phyloP scores from a whole-genome alignment of 1,140 invertebrate species.

The Sarcophaga peregrina region DNA sequence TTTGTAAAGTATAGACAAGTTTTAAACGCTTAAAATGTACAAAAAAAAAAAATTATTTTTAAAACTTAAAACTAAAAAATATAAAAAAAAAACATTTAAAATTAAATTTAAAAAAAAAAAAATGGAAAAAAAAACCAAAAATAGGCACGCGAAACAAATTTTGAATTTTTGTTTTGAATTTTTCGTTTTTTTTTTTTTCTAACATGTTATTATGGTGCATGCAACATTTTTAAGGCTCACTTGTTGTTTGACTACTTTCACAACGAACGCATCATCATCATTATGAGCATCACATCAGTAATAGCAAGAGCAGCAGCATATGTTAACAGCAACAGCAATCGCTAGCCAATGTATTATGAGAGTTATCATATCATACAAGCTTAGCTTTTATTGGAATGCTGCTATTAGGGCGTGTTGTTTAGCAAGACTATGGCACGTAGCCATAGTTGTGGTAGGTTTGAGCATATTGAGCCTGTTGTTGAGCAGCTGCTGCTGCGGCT shows the following conservation, averaged over 20 bases:
- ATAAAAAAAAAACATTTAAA: no score
- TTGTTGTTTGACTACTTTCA: constrained; percentile 13
- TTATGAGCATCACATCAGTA: no score
- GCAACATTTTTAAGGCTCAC: constrained; percentile 15
- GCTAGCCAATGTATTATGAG: not conserved
- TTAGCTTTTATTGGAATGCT: not conserved
- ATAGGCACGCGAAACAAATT: not conserved
- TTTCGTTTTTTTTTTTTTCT: not conserved
- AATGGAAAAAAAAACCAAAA: not conserved
- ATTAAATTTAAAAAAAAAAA: not conserved
- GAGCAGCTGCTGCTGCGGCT: constrained; percentile 41
- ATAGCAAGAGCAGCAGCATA: no score
- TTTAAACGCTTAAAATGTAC: not conserved
- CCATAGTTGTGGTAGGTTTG: constrained; percentile 63
- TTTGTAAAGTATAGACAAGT: constrained; percentile 2
- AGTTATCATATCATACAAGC: not conserved
- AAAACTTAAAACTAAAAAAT: not conserved
- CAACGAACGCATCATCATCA: not conserved
- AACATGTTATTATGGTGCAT: not conserved
- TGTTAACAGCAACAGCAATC: not conserved
- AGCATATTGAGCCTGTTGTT: constrained; percentile 54
- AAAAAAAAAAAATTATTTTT: not conserved
- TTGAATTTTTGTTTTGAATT: not conserved
- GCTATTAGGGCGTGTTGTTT: not conserved
- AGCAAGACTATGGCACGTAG: constrained; percentile 56